These are phyloP conservation scores for Isaurus tuberculatus DNA, from an alignment of 92 coral and sea anemone species.

Conservation along the genomic window DNA sequence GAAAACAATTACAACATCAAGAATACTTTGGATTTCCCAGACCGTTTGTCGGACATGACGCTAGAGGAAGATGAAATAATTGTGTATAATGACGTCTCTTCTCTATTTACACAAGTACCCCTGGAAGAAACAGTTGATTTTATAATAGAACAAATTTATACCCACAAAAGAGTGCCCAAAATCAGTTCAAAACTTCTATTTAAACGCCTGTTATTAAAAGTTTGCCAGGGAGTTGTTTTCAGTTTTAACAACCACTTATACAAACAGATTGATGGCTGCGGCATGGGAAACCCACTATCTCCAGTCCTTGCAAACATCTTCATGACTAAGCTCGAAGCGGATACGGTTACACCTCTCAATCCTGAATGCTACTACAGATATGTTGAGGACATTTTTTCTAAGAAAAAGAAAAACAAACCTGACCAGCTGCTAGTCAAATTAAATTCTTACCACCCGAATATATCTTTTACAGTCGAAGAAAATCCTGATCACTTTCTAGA, in stretches of 20 bases:
- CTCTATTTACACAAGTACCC: constrained; percentile 46
- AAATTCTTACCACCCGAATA: not conserved
- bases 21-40: not conserved
- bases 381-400: not conserved
- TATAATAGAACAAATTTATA: constrained; percentile 31
- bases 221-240: constrained; percentile 16
- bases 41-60: not conserved
- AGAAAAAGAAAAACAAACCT: too few relatives aligned
- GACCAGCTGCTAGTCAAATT: not conserved
- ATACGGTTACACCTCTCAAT: not conserved
- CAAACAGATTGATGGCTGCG: constrained; percentile 16
- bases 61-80: constrained; percentile 29
- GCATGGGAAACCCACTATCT: not conserved
- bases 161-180: constrained; percentile 40
- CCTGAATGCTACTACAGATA: not conserved
- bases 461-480: not conserved
- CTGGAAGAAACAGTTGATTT: constrained; percentile 56
- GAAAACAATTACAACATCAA: not conserved
- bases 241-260: constrained; percentile 28
- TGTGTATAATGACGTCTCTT: constrained; percentile 42
- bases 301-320: not conserved
- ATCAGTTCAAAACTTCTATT: constrained; percentile 39
- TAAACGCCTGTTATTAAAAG: constrained; percentile 33
- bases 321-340: not conserved
- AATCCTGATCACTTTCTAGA: not conserved